Base-by-base conservation (phyloP, 1,140 invertebrate species). In the Papilio machaon region DNA sequence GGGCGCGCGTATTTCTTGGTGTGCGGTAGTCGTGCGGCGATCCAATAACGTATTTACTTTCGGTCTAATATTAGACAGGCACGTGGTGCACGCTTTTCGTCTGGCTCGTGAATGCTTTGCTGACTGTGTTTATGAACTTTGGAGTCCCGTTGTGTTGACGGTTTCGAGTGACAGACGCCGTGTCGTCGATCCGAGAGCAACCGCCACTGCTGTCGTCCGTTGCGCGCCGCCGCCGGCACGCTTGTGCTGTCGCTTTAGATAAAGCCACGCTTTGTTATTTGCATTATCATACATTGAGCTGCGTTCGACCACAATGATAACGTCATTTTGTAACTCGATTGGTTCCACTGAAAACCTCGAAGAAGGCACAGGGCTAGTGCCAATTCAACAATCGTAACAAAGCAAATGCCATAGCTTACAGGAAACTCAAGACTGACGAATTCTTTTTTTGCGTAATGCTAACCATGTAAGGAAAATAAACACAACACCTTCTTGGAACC, bases 11-110 rank as follows among this genome's bases (percentile, higher is more conserved):
- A 80, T 81, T 86, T 70, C 46, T 46, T 30, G 19, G 74, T 76
- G 74, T 70, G 64, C 64, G 64, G 64, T 70, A 70, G 64, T 17
- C 30, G 79, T 82, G 83, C 75, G 74, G 74, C 84, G 85, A 87
- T 84, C 85, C 85, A 82, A 85, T 82, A 87, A 82, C 80, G 73
- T 80, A 79, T 80, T 58, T 82, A 82, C 60, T 80, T 83, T 83
- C 83, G 84, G 80, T 85, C 89, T 94, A 92, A 90, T 91, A 91
- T 91, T 91, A 92, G 88, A 85, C 79, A 30, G 85, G 90, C 91
- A 92, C 92, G 91, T 94, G 92, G 85, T 89, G 58, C 83, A 81
- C 87, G 89, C 88, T 89, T 87, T 89, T 91, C 89, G 89, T 81
- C 82, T 83, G 83, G 86, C 88, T 87, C 86, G 89, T 87, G 89